Evolutionary conservation across 2,113 vertebrate genomes (phyloP).

Genomic region (Xerus inauris): DNA sequence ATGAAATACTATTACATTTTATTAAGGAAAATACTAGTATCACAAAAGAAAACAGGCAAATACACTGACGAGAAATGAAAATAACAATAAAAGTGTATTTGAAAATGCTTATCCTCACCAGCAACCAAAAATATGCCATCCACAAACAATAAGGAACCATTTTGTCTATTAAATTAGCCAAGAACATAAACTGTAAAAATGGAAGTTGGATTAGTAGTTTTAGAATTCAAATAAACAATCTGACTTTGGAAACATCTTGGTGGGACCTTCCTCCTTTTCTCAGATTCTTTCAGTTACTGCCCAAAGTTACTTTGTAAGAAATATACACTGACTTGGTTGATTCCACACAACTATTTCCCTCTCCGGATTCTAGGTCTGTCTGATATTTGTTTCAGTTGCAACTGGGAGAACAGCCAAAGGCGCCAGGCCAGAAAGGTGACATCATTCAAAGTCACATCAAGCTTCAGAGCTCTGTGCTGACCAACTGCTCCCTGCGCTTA

Average conservation of each 20-base stretch:
- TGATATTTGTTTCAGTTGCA: slow-evolving; percentile 54
- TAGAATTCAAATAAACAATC: slow-evolving; percentile 5
- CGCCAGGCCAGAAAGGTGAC: slow-evolving; percentile 52
- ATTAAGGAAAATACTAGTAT: not conserved
- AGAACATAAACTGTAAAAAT: not conserved
- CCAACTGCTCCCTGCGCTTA: not conserved
- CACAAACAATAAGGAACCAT: not conserved
- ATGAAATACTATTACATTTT: not conserved
- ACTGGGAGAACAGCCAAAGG: not conserved
- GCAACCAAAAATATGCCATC: slow-evolving; percentile 19
- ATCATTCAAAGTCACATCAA: slow-evolving; percentile 12
- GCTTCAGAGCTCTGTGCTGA: not conserved
- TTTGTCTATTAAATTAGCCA: not conserved
- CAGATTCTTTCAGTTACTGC: not conserved
- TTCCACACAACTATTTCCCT: not conserved
- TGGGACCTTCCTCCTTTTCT: not conserved
- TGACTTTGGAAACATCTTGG: slow-evolving; percentile 17
- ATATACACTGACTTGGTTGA: not conserved
- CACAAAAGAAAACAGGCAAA: slow-evolving; percentile 20
- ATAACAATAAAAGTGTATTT: not conserved
- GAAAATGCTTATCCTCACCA: not conserved
- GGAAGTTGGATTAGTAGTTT: slow-evolving; percentile 1
- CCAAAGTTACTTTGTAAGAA: not conserved
- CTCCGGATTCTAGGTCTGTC: not conserved
- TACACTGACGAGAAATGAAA: not conserved